Conservation (phyloP, 2,113 vertebrate species). For the Crotalus horridus region DNA sequence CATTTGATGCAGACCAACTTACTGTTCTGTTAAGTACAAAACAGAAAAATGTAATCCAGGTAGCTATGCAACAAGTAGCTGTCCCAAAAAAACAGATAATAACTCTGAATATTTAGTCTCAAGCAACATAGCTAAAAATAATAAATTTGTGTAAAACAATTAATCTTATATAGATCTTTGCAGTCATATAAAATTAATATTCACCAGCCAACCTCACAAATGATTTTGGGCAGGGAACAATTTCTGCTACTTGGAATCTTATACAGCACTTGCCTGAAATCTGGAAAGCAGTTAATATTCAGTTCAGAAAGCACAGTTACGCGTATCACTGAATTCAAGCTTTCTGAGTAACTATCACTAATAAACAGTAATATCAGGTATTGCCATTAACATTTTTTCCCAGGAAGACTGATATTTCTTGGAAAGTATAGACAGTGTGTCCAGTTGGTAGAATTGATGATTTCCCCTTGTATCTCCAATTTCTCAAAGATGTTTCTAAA, state of each 20-base stretch:
- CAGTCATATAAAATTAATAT: background rate
- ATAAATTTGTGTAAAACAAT: background rate
- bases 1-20: slow-evolving; percentile 58
- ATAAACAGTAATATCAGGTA: background rate
- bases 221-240: background rate
- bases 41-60: background rate
- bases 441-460: background rate
- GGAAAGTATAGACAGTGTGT: background rate
- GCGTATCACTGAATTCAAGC: background rate
- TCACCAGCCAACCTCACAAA: background rate
- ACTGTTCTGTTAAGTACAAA: slow-evolving; percentile 60
- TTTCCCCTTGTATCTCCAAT: background rate
- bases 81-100: background rate
- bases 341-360: background rate
- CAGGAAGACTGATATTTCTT: background rate
- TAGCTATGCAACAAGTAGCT: background rate
- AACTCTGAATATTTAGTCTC: background rate
- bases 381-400: background rate
- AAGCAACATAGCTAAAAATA: background rate
- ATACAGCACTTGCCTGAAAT: background rate
- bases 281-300: background rate
- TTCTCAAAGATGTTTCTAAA: background rate
- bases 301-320: background rate
- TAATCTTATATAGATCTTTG: background rate
- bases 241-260: background rate